These are phyloP conservation scores for Corydoras sp. DNA, from an alignment of 2,113 vertebrate species.

Conservation along the genomic window DNA sequence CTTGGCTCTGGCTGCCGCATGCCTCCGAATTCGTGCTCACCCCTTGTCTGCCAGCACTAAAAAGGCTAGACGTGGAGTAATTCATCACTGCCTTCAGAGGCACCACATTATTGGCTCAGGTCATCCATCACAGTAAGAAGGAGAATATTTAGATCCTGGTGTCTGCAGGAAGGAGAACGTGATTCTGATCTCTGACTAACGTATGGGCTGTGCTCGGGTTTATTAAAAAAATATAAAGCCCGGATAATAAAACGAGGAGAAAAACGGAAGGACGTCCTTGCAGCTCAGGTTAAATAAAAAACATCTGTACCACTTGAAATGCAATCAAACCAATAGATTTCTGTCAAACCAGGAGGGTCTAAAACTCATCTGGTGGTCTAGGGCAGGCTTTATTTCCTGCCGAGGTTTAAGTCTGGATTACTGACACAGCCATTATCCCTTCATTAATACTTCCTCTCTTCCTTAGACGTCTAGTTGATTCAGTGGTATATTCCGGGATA, in stretches of 20 bases:
- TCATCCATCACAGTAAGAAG: slow-evolving; percentile 28
- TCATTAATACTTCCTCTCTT: slow-evolving; percentile 45
- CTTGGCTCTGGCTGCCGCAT: background rate
- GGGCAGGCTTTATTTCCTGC: slow-evolving; percentile 65
- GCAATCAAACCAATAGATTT: no score
- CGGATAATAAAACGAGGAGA: no score
- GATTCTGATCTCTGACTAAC: background rate
- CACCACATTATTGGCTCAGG: slow-evolving; percentile 36
- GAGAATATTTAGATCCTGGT: slow-evolving; percentile 2
- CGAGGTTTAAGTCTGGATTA: slow-evolving; percentile 43
- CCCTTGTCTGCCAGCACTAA: slow-evolving; percentile 43
- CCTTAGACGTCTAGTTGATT: slow-evolving; percentile 46
- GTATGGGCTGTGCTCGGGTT: no score
- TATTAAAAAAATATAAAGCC: no score
- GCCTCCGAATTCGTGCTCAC: slow-evolving; percentile 12
- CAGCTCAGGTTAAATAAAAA: background rate
- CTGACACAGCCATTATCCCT: slow-evolving; percentile 41
- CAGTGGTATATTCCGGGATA: slow-evolving; percentile 3
- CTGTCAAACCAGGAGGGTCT: slow-evolving; percentile 6
- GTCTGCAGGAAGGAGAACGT: background rate
- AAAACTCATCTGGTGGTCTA: slow-evolving; percentile 44
- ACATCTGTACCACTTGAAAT: background rate
- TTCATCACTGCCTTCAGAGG: slow-evolving; percentile 35
- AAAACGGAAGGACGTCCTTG: background rate
- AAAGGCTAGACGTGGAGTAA: slow-evolving; percentile 37